These are phyloP conservation scores for Drosophila novamexicana DNA, from an alignment of 1,140 invertebrate species.

Conservation along the genomic window DNA sequence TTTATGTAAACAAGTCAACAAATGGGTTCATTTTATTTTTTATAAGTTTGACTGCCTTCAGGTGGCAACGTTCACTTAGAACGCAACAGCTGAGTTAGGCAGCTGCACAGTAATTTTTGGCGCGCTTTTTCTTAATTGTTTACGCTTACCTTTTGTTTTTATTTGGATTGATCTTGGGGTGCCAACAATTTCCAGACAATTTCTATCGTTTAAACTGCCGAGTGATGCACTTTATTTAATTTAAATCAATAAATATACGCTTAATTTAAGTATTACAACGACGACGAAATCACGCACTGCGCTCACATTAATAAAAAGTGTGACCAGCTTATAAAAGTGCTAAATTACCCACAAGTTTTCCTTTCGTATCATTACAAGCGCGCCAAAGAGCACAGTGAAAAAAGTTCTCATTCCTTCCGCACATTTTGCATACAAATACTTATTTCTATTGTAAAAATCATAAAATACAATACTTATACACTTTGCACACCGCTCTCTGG, in stretches of 20 bases:
- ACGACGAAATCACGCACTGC: slow-evolving; percentile 1
- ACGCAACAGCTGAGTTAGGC: slow-evolving; percentile 59
- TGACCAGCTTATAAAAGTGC: slow-evolving; percentile 2
- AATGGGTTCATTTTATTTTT: background rate
- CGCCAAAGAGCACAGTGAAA: slow-evolving; percentile 18
- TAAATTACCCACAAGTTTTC: background rate
- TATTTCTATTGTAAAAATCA: slow-evolving; percentile 11
- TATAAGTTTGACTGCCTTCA: background rate
- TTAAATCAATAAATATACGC: background rate
- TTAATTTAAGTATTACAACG: background rate
- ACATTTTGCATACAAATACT: slow-evolving; percentile 18
- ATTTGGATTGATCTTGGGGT: slow-evolving; percentile 18
- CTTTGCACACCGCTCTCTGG: slow-evolving; percentile 40
- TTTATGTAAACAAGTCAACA: background rate
- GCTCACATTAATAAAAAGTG: slow-evolving; percentile 6
- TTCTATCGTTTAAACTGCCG: background rate
- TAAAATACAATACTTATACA: slow-evolving; percentile 37
- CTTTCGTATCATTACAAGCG: background rate
- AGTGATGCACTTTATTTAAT: background rate
- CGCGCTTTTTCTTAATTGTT: slow-evolving; percentile 42
- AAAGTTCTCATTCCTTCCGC: slow-evolving; percentile 1
- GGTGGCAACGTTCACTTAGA: slow-evolving; percentile 41
- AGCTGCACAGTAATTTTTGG: slow-evolving; percentile 33
- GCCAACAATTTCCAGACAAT: background rate
- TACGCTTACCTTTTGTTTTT: slow-evolving; percentile 45